Percentiles rank a stretch among this genome's conserved stretches.
Conservation (phyloP, 2,797 vertebrate species). For the Malurus splendens region DNA sequence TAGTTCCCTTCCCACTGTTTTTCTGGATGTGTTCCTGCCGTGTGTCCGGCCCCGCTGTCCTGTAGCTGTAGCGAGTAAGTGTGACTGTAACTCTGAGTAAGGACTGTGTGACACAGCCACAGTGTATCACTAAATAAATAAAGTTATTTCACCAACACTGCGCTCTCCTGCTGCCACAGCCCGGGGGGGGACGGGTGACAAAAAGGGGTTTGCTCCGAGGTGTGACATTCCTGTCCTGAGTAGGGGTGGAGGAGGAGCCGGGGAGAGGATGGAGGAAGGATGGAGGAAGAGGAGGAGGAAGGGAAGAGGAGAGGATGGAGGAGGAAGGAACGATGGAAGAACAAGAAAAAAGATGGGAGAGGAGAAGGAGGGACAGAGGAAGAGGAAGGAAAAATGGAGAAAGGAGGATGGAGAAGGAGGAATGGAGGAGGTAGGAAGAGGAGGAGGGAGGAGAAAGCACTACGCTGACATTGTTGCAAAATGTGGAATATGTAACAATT, state of each 20-base stretch:
- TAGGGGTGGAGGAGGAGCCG: background rate
- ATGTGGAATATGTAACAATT: background rate
- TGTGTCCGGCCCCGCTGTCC: conserved; percentile 89
- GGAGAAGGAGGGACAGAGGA: background rate
- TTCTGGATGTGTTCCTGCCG: conserved; percentile 84
- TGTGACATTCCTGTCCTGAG: background rate
- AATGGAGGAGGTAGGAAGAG: no score
- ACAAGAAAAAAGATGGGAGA: no score
- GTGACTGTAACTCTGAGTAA: conserved; percentile 88
- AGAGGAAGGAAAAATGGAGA: background rate
- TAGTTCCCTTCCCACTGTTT: conserved; percentile 73
- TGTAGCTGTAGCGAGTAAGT: conserved; percentile 89
- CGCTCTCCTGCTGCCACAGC: background rate
- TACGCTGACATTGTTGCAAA: background rate
- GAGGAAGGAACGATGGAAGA: no score
- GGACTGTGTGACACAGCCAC: conserved; percentile 86
- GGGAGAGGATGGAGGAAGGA: background rate
- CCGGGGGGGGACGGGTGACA: fast-evolving
- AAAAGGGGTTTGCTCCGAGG: fast-evolving
- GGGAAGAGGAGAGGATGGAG: no score
- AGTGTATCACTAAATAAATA: conserved; percentile 59
- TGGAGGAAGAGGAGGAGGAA: background rate
- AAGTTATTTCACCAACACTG: conserved; percentile 83
- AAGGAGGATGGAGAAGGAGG: background rate
- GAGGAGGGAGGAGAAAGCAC: no score